Percentiles rank a stretch among this genome's conserved stretches.
Conservation (phyloP, 2,113 vertebrate genomes). For the Sus scrofa region DNA sequence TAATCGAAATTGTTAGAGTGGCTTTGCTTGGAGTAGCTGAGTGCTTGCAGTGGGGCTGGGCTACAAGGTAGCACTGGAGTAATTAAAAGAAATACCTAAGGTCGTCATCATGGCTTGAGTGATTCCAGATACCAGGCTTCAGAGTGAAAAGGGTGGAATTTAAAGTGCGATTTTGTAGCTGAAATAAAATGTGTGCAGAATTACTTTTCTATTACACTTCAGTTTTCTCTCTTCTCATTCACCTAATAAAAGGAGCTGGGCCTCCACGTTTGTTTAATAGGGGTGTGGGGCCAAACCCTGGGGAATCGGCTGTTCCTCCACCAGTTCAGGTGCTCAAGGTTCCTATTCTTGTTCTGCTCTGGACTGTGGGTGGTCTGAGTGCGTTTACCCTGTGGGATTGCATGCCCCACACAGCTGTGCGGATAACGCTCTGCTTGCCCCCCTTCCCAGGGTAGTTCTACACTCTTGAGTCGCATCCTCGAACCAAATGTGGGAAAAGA, state of each 20-base stretch:
- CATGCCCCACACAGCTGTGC: background rate
- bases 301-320: background rate
- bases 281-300: background rate
- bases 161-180: constrained; percentile 84
- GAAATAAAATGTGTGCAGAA: constrained; percentile 84
- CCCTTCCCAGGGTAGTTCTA: background rate
- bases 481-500: background rate
- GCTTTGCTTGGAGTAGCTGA: constrained; percentile 91
- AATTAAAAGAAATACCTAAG: constrained; percentile 89
- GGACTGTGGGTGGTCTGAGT: constrained; percentile 56
- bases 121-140: constrained; percentile 85
- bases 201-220: constrained; percentile 84
- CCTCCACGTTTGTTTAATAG: constrained; percentile 65
- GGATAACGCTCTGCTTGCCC: background rate
- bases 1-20: constrained; percentile 93
- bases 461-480: background rate
- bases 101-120: constrained; percentile 83
- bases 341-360: constrained; percentile 18
- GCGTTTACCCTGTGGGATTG: background rate
- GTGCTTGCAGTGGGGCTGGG: constrained; percentile 84
- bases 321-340: constrained; percentile 41
- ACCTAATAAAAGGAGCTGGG: constrained; percentile 76
- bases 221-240: constrained; percentile 83
- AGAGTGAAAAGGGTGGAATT: constrained; percentile 85
- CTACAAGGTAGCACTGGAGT: constrained; percentile 85